A percentile compares a stretch with the other conserved stretches of the same genome.
Evolutionary conservation across 1,140 invertebrate genomes (phyloP).

Genomic region (Drosophila dunni): DNA sequence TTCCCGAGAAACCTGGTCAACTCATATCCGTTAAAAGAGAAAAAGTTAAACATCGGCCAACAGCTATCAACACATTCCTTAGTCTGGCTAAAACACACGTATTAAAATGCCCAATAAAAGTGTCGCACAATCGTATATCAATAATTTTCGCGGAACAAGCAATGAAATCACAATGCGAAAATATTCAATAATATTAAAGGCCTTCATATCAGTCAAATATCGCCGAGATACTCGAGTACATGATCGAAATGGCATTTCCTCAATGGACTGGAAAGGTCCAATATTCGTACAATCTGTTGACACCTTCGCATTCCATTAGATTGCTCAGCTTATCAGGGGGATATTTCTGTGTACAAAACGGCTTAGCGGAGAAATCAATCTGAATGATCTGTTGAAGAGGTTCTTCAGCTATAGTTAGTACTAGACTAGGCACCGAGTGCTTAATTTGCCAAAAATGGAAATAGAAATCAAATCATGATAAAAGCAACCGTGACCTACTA

Average conservation of each 20-base stretch:
- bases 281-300: slow-evolving; percentile 19
- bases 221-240: slow-evolving; percentile 11
- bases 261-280: slow-evolving; percentile 29
- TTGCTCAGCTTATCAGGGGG: slow-evolving; percentile 6
- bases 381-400: slow-evolving; percentile 15
- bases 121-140: slow-evolving; percentile 1
- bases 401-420: slow-evolving; percentile 1
- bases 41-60: background rate
- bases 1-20: background rate
- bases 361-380: slow-evolving; percentile 30
- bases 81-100: background rate
- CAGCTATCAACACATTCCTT: slow-evolving; percentile 16
- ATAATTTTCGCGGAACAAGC: slow-evolving; percentile 34
- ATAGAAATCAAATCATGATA: slow-evolving; percentile 26
- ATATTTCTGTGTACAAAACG: background rate
- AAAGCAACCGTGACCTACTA: slow-evolving; percentile 74
- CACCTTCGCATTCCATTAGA: slow-evolving; percentile 10
- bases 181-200: slow-evolving; percentile 35
- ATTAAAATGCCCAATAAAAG: slow-evolving; percentile 24
- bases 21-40: slow-evolving; percentile 14
- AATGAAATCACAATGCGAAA: slow-evolving; percentile 62
- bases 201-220: slow-evolving; percentile 58
- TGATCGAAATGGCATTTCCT: slow-evolving; percentile 29
- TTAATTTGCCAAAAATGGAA: slow-evolving; percentile 16
- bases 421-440: slow-evolving; percentile 3